Conservation (phyloP, 2,797 vertebrate species). For the Chiroxiphia lanceolata region DNA sequence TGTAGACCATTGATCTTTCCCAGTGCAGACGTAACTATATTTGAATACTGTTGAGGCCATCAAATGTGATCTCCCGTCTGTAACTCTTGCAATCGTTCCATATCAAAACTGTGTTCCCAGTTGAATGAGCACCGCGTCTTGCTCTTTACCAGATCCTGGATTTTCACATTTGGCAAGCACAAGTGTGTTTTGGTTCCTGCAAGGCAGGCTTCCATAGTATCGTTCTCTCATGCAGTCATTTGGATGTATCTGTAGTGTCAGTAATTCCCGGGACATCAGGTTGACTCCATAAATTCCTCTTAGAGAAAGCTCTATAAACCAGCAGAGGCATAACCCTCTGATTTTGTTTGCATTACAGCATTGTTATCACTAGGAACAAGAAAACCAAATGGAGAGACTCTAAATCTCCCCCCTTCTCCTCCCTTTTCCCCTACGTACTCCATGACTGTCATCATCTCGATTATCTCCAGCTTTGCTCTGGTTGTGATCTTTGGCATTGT, state of each 20-base stretch:
- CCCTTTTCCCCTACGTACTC: conserved; percentile 85
- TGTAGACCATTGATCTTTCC: background rate
- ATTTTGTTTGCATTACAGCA: conserved; percentile 59
- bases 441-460: conserved; percentile 90
- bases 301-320: background rate
- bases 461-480: conserved; percentile 84
- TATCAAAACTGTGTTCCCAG: background rate
- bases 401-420: conserved; percentile 61
- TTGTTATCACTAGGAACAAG: conserved; percentile 72
- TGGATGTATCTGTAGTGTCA: background rate
- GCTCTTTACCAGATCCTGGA: background rate
- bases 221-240: background rate
- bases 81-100: background rate
- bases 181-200: background rate
- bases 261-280: background rate
- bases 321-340: background rate
- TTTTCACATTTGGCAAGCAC: background rate
- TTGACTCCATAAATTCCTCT: background rate
- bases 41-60: background rate
- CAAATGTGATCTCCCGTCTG: background rate
- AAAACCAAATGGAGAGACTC: conserved; percentile 72
- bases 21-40: background rate
- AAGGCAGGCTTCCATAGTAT: background rate
- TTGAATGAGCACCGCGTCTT: background rate
- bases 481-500: conserved; percentile 77